Conservation (phyloP, 2,888 invertebrate species). For the Drosophila infuscata region DNA sequence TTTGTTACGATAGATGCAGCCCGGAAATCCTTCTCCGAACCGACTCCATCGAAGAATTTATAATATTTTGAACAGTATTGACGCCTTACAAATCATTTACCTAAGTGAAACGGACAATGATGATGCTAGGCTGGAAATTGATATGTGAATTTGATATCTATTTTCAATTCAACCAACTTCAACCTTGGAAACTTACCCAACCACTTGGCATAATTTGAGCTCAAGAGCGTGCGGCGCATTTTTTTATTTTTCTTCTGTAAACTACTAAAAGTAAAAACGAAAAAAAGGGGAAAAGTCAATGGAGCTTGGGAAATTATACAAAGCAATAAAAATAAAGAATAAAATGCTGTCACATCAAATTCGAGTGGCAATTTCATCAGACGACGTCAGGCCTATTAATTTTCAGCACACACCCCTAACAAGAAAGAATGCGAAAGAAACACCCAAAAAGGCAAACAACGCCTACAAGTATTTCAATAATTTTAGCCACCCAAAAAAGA, state of each 20-base stretch:
- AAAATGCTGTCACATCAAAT: constrained; percentile 78
- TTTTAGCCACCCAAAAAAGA: constrained; percentile 28
- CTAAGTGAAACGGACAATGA: constrained; percentile 49
- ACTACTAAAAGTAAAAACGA: constrained; percentile 35
- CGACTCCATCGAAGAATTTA: constrained; percentile 20
- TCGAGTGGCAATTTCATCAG: constrained; percentile 74
- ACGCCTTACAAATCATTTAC: constrained; percentile 47
- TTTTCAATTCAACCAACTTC: constrained; percentile 53
- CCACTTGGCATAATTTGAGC: constrained; percentile 76
- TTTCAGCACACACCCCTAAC: constrained; percentile 50
- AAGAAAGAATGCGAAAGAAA: not conserved
- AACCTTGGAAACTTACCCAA: constrained; percentile 62
- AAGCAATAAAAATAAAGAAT: constrained; percentile 66
- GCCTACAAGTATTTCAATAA: constrained; percentile 76
- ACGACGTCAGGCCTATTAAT: constrained; percentile 56
- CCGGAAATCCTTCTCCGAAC: constrained; percentile 10
- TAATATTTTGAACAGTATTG: constrained; percentile 4
- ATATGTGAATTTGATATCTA: constrained; percentile 55
- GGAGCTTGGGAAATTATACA: constrained; percentile 58
- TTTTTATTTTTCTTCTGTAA: constrained; percentile 27
- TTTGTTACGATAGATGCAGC: not conserved
- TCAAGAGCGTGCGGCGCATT: constrained; percentile 62
- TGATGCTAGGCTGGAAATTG: constrained; percentile 42
- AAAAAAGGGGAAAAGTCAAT: constrained; percentile 21
- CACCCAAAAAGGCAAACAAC: constrained; percentile 44